phyloP scores from a whole-genome alignment of 2,888 invertebrate genomes.

The Lydus trimaculatus region DNA sequence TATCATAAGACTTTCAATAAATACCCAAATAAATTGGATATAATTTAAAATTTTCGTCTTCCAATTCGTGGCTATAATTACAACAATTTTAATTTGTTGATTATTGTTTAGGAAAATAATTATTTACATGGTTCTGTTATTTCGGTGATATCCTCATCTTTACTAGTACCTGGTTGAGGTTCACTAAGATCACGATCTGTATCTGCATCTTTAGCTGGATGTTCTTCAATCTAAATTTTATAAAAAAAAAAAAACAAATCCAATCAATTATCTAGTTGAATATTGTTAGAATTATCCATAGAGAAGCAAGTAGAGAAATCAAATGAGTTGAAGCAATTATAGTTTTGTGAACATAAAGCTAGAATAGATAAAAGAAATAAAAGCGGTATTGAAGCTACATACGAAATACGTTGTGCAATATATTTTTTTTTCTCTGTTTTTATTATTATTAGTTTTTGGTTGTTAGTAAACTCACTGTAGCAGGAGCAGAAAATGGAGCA shows the following conservation, averaged over 20 bases:
- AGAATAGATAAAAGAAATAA: neutral
- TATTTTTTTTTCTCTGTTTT: too few species aligned
- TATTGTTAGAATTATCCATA: neutral
- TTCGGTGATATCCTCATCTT: slow-evolving; percentile 55
- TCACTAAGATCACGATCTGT: slow-evolving; percentile 42
- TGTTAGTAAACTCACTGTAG: slow-evolving; percentile 57
- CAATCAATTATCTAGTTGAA: too few species aligned
- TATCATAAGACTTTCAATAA: slow-evolving; percentile 80
- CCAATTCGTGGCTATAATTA: slow-evolving; percentile 57
- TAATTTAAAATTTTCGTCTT: slow-evolving; percentile 64
- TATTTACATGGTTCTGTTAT: slow-evolving; percentile 48
- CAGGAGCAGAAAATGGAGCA: slow-evolving; percentile 59
- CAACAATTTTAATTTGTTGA: slow-evolving; percentile 10
- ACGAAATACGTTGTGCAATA: neutral
- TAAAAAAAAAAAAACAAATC: slow-evolving; percentile 9
- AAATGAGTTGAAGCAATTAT: neutral
- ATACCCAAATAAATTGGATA: slow-evolving; percentile 70
- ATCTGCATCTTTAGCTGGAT: slow-evolving; percentile 41
- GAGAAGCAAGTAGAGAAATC: neutral
- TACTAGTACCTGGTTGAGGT: slow-evolving; percentile 56
- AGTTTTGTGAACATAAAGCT: neutral
- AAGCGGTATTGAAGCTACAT: slow-evolving; percentile 7
- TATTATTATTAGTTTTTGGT: slow-evolving; percentile 24
- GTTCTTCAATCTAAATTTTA: slow-evolving; percentile 42
- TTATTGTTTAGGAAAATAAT: slow-evolving; percentile 11